A percentile compares a stretch with the other conserved stretches of the same genome.
phyloP scores from a whole-genome alignment of 2,888 invertebrate species.

The Aricia artaxerxes region DNA sequence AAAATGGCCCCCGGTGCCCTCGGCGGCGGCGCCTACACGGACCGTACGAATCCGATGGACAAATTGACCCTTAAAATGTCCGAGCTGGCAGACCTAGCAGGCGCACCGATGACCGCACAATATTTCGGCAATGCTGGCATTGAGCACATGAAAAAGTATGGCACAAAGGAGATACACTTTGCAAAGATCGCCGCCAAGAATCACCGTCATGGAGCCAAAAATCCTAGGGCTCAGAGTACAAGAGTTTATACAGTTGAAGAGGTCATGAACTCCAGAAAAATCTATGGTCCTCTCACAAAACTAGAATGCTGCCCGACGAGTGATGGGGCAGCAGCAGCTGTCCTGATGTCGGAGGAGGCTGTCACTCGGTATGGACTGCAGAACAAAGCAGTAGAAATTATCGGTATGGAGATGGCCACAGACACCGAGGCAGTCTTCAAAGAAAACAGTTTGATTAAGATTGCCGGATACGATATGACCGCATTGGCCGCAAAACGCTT shows the following conservation, averaged over 20 bases:
- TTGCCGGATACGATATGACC: slow-evolving; percentile 96
- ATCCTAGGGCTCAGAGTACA: slow-evolving; percentile 97
- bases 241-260: slow-evolving; percentile 95
- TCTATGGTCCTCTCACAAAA: slow-evolving; percentile 96
- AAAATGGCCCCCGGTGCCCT: slow-evolving; percentile 98
- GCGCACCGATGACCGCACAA: slow-evolving; percentile 94
- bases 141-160: slow-evolving; percentile 98
- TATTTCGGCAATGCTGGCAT: slow-evolving; percentile 97
- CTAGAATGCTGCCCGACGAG: slow-evolving; percentile 99
- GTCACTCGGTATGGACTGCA: slow-evolving; percentile 91
- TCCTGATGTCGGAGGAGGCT: slow-evolving; percentile 95
- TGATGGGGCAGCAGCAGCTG: slow-evolving; percentile 97
- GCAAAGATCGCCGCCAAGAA: slow-evolving; percentile 99
- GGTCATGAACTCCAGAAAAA: slow-evolving; percentile 91
- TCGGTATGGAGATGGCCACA: slow-evolving; percentile 98
- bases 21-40: slow-evolving; percentile 84
- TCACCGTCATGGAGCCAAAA: slow-evolving; percentile 97
- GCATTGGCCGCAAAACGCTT: slow-evolving; percentile 88
- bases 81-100: slow-evolving; percentile 88
- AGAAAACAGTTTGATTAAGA: slow-evolving; percentile 87
- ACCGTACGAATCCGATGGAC: slow-evolving; percentile 94
- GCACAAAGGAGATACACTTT: slow-evolving; percentile 94
- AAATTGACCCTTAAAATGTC: slow-evolving; percentile 92
- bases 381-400: slow-evolving; percentile 92
- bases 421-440: slow-evolving; percentile 92